Evolutionary conservation across 2,797 vertebrate species (phyloP).

Genomic region (Acanthurus leucopareius): DNA sequence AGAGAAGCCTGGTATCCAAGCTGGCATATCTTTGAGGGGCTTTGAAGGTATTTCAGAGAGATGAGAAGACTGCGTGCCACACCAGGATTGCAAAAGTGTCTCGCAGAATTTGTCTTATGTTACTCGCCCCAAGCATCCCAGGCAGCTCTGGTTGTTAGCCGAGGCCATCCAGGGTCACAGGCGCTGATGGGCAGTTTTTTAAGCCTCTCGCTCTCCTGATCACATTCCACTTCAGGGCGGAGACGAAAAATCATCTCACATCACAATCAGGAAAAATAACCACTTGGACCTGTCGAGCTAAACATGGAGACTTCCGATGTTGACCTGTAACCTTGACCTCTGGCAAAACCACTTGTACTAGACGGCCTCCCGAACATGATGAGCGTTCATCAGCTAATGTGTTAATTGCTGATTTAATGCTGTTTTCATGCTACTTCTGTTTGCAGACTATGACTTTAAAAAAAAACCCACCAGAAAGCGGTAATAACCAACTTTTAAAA

Average conservation of each 20-base stretch:
- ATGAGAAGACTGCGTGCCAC: conserved; percentile 78
- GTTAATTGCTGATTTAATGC: not conserved
- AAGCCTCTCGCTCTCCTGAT: conserved; percentile 78
- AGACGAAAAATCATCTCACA: conserved; percentile 64
- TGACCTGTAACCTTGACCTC: conserved; percentile 71
- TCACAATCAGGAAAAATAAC: conserved; percentile 66
- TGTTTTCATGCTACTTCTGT: conserved; percentile 5
- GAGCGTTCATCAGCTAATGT: not conserved
- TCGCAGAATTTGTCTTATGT: conserved; percentile 83
- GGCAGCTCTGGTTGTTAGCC: conserved; percentile 75
- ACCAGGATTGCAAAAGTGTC: conserved; percentile 75
- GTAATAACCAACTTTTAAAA: too few relatives aligned
- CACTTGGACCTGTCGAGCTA: conserved; percentile 72
- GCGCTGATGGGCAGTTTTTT: conserved; percentile 78
- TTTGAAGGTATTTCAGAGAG: conserved; percentile 76
- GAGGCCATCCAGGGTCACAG: conserved; percentile 80
- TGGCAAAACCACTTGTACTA: conserved; percentile 51
- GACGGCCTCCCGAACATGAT: not conserved
- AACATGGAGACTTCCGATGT: conserved; percentile 72
- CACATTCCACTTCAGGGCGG: conserved; percentile 81
- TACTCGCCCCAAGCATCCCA: conserved; percentile 81
- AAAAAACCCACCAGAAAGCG: not conserved
- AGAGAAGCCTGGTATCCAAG: conserved; percentile 64
- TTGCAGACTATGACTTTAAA: not conserved
- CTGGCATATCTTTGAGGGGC: conserved; percentile 70